Evolutionary conservation across 2,113 vertebrate species (phyloP).

Genomic region (Suncus etruscus): DNA sequence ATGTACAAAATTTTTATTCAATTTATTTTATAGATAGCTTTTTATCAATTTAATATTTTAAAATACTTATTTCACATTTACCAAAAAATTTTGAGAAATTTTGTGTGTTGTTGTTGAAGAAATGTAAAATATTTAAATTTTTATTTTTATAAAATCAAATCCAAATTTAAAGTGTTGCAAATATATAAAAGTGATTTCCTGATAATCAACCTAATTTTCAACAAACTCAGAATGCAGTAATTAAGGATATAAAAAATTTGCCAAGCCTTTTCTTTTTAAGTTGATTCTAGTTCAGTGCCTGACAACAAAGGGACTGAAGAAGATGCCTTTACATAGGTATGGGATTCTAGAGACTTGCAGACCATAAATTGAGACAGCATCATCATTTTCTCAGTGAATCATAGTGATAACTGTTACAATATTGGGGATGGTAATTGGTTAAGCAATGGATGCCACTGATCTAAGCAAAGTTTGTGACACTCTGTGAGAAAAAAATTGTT

Average conservation of each 20-base stretch:
- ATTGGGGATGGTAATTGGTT: neutral
- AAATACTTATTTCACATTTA: no score
- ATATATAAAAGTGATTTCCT: neutral
- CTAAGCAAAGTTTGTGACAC: neutral
- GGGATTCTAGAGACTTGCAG: neutral
- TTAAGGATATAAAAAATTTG: neutral
- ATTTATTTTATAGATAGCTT: neutral
- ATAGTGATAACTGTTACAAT: neutral
- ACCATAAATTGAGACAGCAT: neutral
- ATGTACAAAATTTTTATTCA: neutral
- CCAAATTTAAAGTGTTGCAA: neutral
- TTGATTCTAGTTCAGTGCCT: neutral
- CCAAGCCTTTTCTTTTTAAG: neutral
- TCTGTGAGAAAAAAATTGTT: neutral
- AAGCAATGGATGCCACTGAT: neutral
- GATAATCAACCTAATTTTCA: neutral
- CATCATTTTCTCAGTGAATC: neutral
- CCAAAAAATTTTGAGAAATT: no score
- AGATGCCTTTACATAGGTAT: neutral
- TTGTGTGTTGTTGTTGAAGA: neutral
- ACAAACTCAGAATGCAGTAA: neutral
- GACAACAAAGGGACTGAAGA: neutral
- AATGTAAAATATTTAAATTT: neutral
- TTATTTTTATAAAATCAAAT: constrained; percentile 3
- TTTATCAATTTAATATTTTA: neutral